Evolutionary conservation across 1,140 invertebrate genomes (phyloP).

Genomic region (Magallana gigas): DNA sequence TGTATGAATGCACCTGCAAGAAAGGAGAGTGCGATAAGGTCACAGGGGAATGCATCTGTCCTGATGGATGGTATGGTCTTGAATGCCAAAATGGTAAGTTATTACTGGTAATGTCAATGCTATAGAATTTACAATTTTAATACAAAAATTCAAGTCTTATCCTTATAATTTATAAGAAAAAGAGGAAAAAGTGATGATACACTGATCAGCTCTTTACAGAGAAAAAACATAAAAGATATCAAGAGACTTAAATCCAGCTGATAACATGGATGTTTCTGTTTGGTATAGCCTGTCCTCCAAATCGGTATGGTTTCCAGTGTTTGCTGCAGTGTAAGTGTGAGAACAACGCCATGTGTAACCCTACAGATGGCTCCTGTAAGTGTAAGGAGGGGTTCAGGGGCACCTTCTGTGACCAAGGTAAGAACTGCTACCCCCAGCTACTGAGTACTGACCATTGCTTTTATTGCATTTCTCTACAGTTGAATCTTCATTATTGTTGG

Average conservation of each 20-base stretch:
- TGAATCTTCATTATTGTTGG: too few species aligned
- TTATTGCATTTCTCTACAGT: too few species aligned
- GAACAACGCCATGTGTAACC: slow-evolving; percentile 90
- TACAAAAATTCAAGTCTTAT: too few species aligned
- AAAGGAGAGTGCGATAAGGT: slow-evolving; percentile 86
- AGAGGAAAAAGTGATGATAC: too few species aligned
- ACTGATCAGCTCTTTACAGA: too few species aligned
- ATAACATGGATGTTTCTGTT: slow-evolving; percentile 58
- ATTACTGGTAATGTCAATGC: slow-evolving; percentile 78
- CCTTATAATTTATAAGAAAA: too few species aligned
- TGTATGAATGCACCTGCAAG: slow-evolving; percentile 77
- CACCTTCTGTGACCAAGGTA: slow-evolving; percentile 71
- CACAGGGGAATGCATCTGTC: slow-evolving; percentile 91
- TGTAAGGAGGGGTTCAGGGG: slow-evolving; percentile 85
- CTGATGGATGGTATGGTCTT: slow-evolving; percentile 85
- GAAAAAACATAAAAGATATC: too few species aligned
- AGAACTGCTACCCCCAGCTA: background rate
- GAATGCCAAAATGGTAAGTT: slow-evolving; percentile 77
- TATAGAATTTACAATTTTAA: too few species aligned
- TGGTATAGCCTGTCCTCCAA: slow-evolving; percentile 83
- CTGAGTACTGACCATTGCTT: too few species aligned
- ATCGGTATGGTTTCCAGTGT: slow-evolving; percentile 89
- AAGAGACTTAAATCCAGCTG: too few species aligned
- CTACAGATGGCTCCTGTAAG: slow-evolving; percentile 90
- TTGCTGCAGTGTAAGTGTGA: slow-evolving; percentile 86